phyloP scores from a whole-genome alignment of 2,797 vertebrate genomes.

The Danio aesculapii region DNA sequence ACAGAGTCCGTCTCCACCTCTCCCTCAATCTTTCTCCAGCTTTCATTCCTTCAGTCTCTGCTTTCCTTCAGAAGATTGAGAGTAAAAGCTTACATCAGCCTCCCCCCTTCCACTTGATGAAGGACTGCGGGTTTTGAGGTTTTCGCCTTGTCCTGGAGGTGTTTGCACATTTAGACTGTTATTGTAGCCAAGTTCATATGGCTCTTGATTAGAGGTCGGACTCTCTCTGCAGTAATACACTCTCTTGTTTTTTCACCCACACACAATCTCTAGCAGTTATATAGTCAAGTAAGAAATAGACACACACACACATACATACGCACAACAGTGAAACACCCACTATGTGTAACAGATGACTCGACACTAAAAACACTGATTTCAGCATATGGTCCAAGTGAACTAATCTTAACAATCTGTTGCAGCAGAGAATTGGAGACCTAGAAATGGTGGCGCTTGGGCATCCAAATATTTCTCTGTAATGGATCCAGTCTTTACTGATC shows the following conservation, averaged over 20 bases:
- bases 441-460: neutral
- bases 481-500: conserved; percentile 31
- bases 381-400: conserved; percentile 23
- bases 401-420: conserved; percentile 36
- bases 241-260: conserved; percentile 1
- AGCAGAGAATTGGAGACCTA: conserved; percentile 20
- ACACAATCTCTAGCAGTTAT: conserved; percentile 6
- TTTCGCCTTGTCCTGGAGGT: neutral
- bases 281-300: neutral
- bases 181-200: conserved; percentile 13
- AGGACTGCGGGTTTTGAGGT: conserved; percentile 27
- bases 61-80: conserved; percentile 43
- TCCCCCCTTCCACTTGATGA: conserved; percentile 40
- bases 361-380: conserved; percentile 40
- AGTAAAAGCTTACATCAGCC: conserved; percentile 46
- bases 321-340: conserved; percentile 40
- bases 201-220: conserved; percentile 31
- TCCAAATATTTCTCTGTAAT: conserved; percentile 17
- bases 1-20: conserved; percentile 31
- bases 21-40: conserved; percentile 48
- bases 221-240: neutral
- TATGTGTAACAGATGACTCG: conserved; percentile 30
- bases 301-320: conserved; percentile 1
- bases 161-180: conserved; percentile 10
- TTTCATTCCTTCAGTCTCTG: conserved; percentile 7